Evolutionary conservation across 2,888 invertebrate species (phyloP).

Genomic region (Embidobia sp.): DNA sequence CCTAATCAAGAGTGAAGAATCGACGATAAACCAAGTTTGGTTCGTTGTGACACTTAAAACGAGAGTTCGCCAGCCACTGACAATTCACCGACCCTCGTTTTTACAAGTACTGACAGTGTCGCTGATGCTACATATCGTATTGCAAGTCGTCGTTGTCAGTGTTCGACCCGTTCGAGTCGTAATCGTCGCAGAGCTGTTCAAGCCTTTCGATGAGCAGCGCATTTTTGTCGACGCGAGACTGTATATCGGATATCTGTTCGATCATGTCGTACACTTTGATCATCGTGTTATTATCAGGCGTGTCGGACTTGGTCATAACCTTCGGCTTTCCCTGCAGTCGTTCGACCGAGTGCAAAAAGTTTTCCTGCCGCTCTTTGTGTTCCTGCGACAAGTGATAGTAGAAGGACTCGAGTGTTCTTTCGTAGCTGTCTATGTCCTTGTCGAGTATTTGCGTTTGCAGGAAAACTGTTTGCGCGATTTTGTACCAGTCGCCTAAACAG

Average conservation of each 20-base stretch:
- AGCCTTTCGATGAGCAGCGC: conserved; percentile 71
- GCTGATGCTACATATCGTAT: conserved; percentile 50
- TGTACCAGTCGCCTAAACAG: conserved; percentile 92
- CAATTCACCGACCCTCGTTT: no score
- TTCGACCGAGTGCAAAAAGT: conserved; percentile 71
- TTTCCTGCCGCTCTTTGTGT: conserved; percentile 76
- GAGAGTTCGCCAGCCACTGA: no score
- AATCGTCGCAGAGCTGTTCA: conserved; percentile 64
- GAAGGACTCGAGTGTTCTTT: conserved; percentile 82
- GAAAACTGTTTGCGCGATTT: conserved; percentile 93
- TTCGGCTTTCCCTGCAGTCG: conserved; percentile 71
- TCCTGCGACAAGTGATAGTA: conserved; percentile 77
- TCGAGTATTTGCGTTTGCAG: conserved; percentile 91
- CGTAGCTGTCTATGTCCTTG: conserved; percentile 86
- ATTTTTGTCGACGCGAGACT: conserved; percentile 70
- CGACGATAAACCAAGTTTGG: no score
- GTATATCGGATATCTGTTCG: conserved; percentile 70
- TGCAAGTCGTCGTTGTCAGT: conserved; percentile 64
- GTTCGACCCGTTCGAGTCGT: conserved; percentile 57
- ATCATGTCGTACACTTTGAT: conserved; percentile 76
- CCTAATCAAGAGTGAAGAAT: no score
- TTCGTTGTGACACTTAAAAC: no score
- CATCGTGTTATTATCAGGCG: conserved; percentile 72
- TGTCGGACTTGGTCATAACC: conserved; percentile 68
- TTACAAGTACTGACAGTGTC: conserved; percentile 33